Conservation (phyloP, 2,888 invertebrate genomes). For the Hemistola chrysoprasaria region DNA sequence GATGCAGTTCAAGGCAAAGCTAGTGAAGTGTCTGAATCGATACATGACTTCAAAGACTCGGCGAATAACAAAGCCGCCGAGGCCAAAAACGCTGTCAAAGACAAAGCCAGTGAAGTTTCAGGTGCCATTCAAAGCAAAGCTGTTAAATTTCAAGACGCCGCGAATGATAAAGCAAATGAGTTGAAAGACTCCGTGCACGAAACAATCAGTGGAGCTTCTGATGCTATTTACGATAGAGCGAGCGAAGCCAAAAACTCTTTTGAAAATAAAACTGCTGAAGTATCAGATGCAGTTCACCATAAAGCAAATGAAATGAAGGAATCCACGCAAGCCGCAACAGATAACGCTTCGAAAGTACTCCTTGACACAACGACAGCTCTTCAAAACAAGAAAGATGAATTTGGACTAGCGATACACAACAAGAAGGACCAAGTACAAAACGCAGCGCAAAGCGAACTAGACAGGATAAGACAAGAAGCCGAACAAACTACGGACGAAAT, state of each 20-base stretch:
- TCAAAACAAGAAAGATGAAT: constrained; percentile 44
- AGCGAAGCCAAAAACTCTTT: constrained; percentile 30
- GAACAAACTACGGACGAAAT: constrained; percentile 72
- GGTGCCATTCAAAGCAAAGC: constrained; percentile 35
- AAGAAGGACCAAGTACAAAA: constrained; percentile 56
- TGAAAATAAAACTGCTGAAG: constrained; percentile 32
- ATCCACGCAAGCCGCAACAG: constrained; percentile 32
- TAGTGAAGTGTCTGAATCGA: constrained; percentile 36
- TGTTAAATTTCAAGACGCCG: constrained; percentile 26
- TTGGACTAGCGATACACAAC: constrained; percentile 42
- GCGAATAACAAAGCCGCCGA: constrained; percentile 27
- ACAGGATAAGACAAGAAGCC: constrained; percentile 70
- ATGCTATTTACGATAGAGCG: constrained; percentile 34
- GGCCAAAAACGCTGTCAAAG: constrained; percentile 31
- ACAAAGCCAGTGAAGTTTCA: constrained; percentile 34
- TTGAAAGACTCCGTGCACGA: constrained; percentile 24
- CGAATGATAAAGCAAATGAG: constrained; percentile 24
- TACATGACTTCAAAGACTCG: constrained; percentile 33
- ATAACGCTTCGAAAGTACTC: constrained; percentile 35
- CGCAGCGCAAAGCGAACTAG: constrained; percentile 56
- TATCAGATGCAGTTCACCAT: constrained; percentile 30
- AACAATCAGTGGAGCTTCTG: constrained; percentile 31
- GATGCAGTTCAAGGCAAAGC: constrained; percentile 41
- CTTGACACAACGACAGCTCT: constrained; percentile 47
- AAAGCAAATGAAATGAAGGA: constrained; percentile 35